Percentiles rank a stretch among this genome's conserved stretches.
phyloP scores from a whole-genome alignment of 2,113 vertebrate genomes.

The Eurystomus gularis region DNA sequence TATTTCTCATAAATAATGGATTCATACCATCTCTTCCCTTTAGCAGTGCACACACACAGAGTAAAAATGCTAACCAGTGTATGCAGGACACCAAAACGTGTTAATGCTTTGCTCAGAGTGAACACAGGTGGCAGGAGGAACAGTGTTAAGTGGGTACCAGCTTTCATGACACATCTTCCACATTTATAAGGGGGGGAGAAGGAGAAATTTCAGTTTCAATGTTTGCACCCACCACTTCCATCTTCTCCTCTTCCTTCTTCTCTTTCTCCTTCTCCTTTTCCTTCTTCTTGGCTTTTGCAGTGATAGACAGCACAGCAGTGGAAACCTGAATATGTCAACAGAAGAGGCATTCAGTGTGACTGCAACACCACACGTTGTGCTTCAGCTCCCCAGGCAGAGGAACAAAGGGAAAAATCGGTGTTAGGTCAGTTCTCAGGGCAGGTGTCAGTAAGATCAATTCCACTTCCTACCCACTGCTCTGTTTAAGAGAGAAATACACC shows the following conservation, averaged over 20 bases:
- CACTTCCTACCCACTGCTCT: neutral
- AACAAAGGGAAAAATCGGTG: neutral
- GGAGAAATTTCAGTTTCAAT: neutral
- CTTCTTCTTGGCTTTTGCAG: conserved; percentile 99
- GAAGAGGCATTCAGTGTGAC: neutral
- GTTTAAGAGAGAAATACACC: neutral
- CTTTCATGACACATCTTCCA: neutral
- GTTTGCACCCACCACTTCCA: conserved; percentile 92
- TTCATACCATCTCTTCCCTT: neutral
- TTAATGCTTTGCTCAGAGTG: neutral
- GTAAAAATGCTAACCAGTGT: neutral
- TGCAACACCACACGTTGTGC: neutral
- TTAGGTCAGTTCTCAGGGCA: neutral
- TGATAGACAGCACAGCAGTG: conserved; percentile 97
- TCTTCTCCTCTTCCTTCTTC: conserved; percentile 92
- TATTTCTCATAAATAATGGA: neutral
- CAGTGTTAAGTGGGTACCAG: neutral
- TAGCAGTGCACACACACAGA: neutral
- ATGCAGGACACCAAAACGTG: neutral
- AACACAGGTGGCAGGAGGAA: neutral
- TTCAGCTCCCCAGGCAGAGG: neutral
- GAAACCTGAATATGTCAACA: conserved; percentile 84
- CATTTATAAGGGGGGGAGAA: neutral
- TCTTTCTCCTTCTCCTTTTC: conserved; percentile 95
- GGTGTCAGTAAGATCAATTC: neutral